Evolutionary conservation across 2,888 invertebrate species (phyloP).

Genomic region (Platynereis dumerilii): DNA sequence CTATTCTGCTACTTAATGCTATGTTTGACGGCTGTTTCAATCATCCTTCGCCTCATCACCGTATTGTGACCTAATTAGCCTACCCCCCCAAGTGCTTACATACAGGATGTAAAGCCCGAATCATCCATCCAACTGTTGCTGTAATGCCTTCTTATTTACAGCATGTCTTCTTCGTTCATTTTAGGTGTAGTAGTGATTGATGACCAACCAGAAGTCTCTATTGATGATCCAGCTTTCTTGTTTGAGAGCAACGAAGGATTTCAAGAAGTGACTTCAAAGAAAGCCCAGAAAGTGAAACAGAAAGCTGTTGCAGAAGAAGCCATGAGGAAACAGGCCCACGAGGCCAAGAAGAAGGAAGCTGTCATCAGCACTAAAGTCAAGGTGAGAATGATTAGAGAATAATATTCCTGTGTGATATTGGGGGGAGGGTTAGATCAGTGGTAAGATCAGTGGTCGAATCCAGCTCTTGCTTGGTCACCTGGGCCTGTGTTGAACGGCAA

Average conservation of each 20-base stretch:
- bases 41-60: too few relatives aligned
- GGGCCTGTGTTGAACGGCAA: too few relatives aligned
- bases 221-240: slow-evolving; percentile 63
- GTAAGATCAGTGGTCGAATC: neutral
- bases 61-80: too few relatives aligned
- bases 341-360: slow-evolving; percentile 33
- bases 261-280: slow-evolving; percentile 84
- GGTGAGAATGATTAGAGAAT: slow-evolving; percentile 34
- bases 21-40: too few relatives aligned
- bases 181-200: slow-evolving; percentile 67
- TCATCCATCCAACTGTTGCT: too few relatives aligned
- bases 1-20: too few relatives aligned
- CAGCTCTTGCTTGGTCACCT: too few relatives aligned
- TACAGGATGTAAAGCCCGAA: too few relatives aligned
- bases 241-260: slow-evolving; percentile 71
- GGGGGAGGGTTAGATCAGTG: slow-evolving; percentile 24
- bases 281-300: slow-evolving; percentile 63
- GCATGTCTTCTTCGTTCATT: too few relatives aligned
- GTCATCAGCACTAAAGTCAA: slow-evolving; percentile 35
- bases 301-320: slow-evolving; percentile 62
- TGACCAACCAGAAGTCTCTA: slow-evolving; percentile 66
- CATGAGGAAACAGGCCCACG: slow-evolving; percentile 52
- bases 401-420: neutral
- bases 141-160: too few relatives aligned
- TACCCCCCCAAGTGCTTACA: too few relatives aligned